These are phyloP conservation scores for Magallana angulata DNA, from an alignment of 1,140 invertebrate species.

Conservation along the genomic window DNA sequence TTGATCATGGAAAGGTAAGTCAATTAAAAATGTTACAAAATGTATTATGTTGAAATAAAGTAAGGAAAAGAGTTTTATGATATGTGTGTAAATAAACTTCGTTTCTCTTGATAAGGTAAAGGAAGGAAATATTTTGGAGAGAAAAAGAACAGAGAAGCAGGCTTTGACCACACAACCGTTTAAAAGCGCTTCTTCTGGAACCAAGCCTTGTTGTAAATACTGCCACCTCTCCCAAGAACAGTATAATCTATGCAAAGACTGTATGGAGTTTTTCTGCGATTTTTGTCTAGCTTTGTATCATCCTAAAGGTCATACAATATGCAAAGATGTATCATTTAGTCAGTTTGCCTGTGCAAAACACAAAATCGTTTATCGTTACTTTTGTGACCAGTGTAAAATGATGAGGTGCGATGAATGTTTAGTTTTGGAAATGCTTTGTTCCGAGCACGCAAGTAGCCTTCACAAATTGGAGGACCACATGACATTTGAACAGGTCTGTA, in stretches of 20 bases:
- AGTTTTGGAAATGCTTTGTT: not conserved
- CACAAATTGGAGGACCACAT: not conserved
- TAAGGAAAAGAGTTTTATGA: not conserved
- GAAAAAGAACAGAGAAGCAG: not conserved
- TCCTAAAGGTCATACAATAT: not conserved
- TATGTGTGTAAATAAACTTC: not conserved
- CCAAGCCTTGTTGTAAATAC: not conserved
- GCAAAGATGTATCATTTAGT: not conserved
- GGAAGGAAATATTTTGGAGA: not conserved
- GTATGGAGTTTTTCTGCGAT: not conserved
- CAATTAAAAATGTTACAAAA: not conserved
- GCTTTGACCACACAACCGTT: not conserved
- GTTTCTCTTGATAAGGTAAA: not conserved
- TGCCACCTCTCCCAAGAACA: not conserved
- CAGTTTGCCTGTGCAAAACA: not conserved
- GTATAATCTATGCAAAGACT: conserved; percentile 4
- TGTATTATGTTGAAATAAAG: not conserved
- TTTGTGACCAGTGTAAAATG: not conserved
- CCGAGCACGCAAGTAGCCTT: not conserved
- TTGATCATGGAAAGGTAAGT: not conserved
- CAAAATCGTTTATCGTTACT: not conserved
- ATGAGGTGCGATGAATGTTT: not conserved
- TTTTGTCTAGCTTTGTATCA: not conserved
- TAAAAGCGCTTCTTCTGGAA: too few relatives aligned
- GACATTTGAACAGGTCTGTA: not conserved